phyloP scores from a whole-genome alignment of 2,113 vertebrate genomes.

The Oplegnathus fasciatus region DNA sequence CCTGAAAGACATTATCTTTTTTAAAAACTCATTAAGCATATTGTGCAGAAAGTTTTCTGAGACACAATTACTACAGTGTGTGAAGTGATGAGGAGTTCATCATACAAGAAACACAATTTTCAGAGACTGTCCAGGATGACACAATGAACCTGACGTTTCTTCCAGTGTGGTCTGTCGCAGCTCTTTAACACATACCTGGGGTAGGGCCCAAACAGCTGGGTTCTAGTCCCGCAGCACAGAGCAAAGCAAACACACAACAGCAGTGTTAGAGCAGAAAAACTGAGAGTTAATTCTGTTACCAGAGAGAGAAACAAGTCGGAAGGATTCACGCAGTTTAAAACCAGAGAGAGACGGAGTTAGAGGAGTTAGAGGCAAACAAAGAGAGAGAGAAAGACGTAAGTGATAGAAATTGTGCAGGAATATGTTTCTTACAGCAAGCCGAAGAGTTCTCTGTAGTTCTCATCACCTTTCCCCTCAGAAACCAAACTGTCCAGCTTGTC shows the following conservation, averaged over 20 bases:
- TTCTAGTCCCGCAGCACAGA: conserved; percentile 94
- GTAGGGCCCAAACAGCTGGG: conserved; percentile 99
- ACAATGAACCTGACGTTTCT: no score
- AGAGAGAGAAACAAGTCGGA: not conserved
- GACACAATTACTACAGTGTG: no score
- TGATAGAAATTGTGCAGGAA: no score
- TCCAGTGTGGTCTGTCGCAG: no score
- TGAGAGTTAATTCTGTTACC: conserved; percentile 47
- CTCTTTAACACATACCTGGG: conserved; percentile 87
- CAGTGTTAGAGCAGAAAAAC: conserved; percentile 70
- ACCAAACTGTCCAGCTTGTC: conserved; percentile 98
- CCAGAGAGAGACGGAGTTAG: conserved; percentile 1
- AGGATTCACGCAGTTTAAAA: not conserved
- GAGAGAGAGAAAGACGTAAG: not conserved
- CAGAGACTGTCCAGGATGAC: no score
- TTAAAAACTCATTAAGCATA: not conserved
- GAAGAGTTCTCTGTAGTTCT: conserved; percentile 98
- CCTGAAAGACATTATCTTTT: not conserved
- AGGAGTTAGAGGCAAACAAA: not conserved
- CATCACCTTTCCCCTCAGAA: conserved; percentile 97
- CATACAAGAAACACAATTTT: not conserved
- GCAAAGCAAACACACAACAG: conserved; percentile 74
- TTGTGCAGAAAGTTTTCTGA: no score
- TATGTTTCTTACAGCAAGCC: conserved; percentile 91
- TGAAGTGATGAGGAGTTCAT: no score